Evolutionary conservation across 2,888 invertebrate genomes (phyloP), one percentile per base, ranked within the genome.

Genomic region (Liposcelis brunnea): DNA sequence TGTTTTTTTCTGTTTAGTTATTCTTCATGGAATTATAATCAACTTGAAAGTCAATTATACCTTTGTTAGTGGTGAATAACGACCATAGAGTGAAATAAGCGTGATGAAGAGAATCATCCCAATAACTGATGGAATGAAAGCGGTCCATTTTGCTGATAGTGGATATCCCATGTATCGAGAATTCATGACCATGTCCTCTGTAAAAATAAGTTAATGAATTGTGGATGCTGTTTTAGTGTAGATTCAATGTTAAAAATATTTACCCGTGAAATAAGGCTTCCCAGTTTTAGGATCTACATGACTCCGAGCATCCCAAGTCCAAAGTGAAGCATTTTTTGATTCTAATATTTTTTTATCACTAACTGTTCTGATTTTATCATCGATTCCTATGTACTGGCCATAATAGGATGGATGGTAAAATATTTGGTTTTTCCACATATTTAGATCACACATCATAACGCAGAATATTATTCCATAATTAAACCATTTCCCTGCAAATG

Each of bases 341-440:
- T 50, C 50, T 14, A 60, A 46, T 14, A 60, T 49, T 7, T 50
- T 52, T 14, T 49, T 49, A 49, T 60, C 60, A 43, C 54, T 55
- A 38, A 62, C 59, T 2, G 61, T 59, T 49, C 55, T 57, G 14
- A 62, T 58, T 46, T 61, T 60, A 34, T 59, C 55, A 45, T 64
- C 57, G n/a, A 60, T 57, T 49, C 61, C 65, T 10, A 57, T 58
- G 49, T 68, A 68, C 54, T 68, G 68, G 7, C 67, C 68, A 49
- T 64, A 68, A 48, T 63, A 63, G 46, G 53, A 57, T 2, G 68
- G 68, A 15, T 51, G 49, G 53, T 67, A 68, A 52, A 68, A 65
- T 40, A 68, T 65, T 56, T 68, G 68, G 55, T 68, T 68, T 54
- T 68, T 68, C 68, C 67, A 68, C 68, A 68, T 68, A 56, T 68